Evolutionary conservation across 2,888 invertebrate species (phyloP).

Genomic region (Latrodectus hesperus): DNA sequence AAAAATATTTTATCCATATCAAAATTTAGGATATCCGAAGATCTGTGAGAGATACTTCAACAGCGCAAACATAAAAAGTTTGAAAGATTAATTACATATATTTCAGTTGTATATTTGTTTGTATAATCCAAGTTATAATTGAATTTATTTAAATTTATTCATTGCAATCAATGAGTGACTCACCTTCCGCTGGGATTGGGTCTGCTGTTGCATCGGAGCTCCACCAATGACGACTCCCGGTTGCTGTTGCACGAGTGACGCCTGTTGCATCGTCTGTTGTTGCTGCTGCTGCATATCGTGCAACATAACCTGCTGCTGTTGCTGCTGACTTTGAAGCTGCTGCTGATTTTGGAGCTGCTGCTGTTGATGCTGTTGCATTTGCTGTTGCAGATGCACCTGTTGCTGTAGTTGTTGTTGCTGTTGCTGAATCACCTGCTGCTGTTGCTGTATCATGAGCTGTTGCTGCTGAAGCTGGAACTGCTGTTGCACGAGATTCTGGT

Average conservation of each 20-base stretch:
- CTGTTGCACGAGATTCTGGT: slow-evolving; percentile 69
- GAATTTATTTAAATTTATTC: too few species aligned
- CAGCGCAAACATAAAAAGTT: too few species aligned
- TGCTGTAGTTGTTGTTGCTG: slow-evolving; percentile 70
- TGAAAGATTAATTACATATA: too few species aligned
- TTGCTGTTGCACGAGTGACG: slow-evolving; percentile 71
- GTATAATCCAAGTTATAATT: too few species aligned
- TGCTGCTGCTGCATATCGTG: slow-evolving; percentile 70
- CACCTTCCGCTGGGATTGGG: slow-evolving; percentile 65
- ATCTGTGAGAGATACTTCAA: too few species aligned
- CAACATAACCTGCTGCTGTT: slow-evolving; percentile 58
- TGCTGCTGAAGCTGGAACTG: slow-evolving; percentile 76
- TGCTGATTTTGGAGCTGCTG: slow-evolving; percentile 62
- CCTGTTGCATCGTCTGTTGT: slow-evolving; percentile 68
- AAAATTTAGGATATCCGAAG: too few species aligned
- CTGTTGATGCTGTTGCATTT: slow-evolving; percentile 68
- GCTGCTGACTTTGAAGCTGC: slow-evolving; percentile 69
- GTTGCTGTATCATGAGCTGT: slow-evolving; percentile 72
- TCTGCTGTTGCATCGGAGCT: slow-evolving; percentile 73
- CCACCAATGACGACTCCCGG: slow-evolving; percentile 21
- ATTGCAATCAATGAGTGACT: not conserved
- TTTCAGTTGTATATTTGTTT: too few species aligned
- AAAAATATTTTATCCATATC: too few species aligned
- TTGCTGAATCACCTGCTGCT: slow-evolving; percentile 72
- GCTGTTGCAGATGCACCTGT: slow-evolving; percentile 62